Percentiles rank a stretch among this genome's conserved stretches.
Conservation (phyloP, 2,113 vertebrate species). For the Nerophis ophidion region DNA sequence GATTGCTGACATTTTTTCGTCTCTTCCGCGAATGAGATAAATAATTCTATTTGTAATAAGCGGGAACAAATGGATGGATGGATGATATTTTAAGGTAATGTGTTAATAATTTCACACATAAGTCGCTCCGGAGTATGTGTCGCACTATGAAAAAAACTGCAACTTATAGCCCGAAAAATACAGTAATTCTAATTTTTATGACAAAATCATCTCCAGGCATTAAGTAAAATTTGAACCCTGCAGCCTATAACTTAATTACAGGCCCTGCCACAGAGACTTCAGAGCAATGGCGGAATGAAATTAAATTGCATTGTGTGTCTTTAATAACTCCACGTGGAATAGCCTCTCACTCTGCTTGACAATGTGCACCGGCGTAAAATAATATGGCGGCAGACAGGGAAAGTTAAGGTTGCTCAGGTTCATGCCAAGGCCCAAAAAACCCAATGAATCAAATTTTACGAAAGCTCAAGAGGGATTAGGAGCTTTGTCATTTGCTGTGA, state of each 20-base stretch:
- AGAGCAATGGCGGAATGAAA: conserved; percentile 62
- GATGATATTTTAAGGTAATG: too few relatives aligned
- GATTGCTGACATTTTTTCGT: too few relatives aligned
- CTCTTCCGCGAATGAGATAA: too few relatives aligned
- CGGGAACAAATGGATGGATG: too few relatives aligned
- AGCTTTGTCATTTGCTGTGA: conserved; percentile 56
- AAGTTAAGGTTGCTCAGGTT: conserved; percentile 62
- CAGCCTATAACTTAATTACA: conserved; percentile 59
- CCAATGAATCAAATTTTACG: conserved; percentile 63
- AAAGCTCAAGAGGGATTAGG: conserved; percentile 58
- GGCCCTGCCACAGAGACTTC: conserved; percentile 57
- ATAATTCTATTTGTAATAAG: too few relatives aligned
- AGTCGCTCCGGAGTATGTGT: too few relatives aligned
- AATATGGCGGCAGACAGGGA: conserved; percentile 52
- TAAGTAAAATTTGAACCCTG: conserved; percentile 60
- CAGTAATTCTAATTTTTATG: conserved; percentile 22
- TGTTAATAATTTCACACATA: too few relatives aligned
- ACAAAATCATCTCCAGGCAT: conserved; percentile 50
- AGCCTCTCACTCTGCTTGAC: conserved; percentile 58
- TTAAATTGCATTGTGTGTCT: conserved; percentile 70
- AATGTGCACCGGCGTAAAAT: conserved; percentile 47
- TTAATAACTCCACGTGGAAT: conserved; percentile 72
- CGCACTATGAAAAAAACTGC: too few relatives aligned
- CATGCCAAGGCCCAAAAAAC: conserved; percentile 48
- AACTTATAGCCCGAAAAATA: too few relatives aligned